Conservation (phyloP, 2,888 invertebrate species). For the Lasius platythorax region DNA sequence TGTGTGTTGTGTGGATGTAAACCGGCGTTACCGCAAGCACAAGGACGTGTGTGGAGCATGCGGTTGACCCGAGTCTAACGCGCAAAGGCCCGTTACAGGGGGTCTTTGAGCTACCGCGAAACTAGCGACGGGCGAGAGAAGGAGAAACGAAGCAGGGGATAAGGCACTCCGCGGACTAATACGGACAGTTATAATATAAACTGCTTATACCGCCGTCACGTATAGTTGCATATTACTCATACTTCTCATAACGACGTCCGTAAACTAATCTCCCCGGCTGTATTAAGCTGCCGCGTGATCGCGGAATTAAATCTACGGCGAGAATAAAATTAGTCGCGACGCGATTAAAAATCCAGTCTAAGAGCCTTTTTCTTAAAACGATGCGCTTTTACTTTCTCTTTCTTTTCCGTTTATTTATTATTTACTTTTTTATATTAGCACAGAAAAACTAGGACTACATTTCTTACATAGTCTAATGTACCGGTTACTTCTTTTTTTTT, state of each 20-base stretch:
- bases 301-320: background rate
- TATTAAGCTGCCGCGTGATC: conserved; percentile 8
- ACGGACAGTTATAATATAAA: conserved; percentile 44
- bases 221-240: conserved; percentile 18
- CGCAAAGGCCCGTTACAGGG: conserved; percentile 37
- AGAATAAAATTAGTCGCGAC: conserved; percentile 13
- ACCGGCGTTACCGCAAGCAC: conserved; percentile 54
- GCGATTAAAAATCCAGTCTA: conserved; percentile 1
- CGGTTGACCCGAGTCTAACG: conserved; percentile 47
- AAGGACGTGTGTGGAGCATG: conserved; percentile 42
- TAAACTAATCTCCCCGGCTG: conserved; percentile 19
- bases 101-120: conserved; percentile 55
- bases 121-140: conserved; percentile 14
- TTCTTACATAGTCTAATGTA: background rate
- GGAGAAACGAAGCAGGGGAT: background rate
- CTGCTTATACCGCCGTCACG: background rate
- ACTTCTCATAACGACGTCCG: conserved; percentile 8
- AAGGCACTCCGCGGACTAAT: conserved; percentile 26
- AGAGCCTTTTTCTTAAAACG: conserved; percentile 7
- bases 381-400: background rate
- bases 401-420: background rate
- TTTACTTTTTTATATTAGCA: background rate
- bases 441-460: background rate
- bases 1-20: conserved; percentile 21
- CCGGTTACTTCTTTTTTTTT: background rate